phyloP scores from a whole-genome alignment of 37 sponge, comb jelly and placozoan genomes.

The Spongilla lacustris region DNA sequence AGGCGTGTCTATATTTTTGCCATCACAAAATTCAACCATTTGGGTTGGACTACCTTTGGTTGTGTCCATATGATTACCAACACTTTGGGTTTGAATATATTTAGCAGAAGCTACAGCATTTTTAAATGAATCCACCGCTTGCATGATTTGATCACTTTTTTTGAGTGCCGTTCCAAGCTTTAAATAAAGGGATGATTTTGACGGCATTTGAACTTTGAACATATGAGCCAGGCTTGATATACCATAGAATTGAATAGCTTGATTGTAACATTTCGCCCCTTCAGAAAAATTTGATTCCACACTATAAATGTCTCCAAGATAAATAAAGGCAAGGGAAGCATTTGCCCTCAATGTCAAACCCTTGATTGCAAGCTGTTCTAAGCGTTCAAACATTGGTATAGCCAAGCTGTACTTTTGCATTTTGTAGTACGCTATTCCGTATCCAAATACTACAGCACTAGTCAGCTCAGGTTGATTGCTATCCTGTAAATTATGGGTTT shows the following conservation, averaged over 20 bases:
- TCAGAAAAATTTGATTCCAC: background rate
- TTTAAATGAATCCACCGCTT: slow-evolving; percentile 42
- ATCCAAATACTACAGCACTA: slow-evolving; percentile 42
- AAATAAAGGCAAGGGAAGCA: slow-evolving; percentile 30
- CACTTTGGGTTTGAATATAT: no score
- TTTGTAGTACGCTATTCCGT: slow-evolving; percentile 58
- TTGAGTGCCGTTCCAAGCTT: slow-evolving; percentile 38
- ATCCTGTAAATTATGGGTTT: no score
- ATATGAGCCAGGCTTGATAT: slow-evolving; percentile 3
- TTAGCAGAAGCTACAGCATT: slow-evolving; percentile 24
- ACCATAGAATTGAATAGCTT: slow-evolving; percentile 8
- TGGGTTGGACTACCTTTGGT: no score
- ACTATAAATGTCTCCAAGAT: slow-evolving; percentile 51
- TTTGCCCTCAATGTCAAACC: background rate
- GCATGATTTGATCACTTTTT: slow-evolving; percentile 41
- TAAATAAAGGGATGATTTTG: slow-evolving; percentile 14
- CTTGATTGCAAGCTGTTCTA: background rate
- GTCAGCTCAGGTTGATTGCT: no score
- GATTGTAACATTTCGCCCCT: slow-evolving; percentile 20
- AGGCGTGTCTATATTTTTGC: no score
- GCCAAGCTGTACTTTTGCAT: slow-evolving; percentile 13
- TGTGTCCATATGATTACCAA: no score
- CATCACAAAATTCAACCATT: no score
- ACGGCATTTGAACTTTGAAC: slow-evolving; percentile 30
- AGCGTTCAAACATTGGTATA: background rate